Evolutionary conservation across 2,797 vertebrate species (phyloP).

Genomic region (Myotis daubentonii): DNA sequence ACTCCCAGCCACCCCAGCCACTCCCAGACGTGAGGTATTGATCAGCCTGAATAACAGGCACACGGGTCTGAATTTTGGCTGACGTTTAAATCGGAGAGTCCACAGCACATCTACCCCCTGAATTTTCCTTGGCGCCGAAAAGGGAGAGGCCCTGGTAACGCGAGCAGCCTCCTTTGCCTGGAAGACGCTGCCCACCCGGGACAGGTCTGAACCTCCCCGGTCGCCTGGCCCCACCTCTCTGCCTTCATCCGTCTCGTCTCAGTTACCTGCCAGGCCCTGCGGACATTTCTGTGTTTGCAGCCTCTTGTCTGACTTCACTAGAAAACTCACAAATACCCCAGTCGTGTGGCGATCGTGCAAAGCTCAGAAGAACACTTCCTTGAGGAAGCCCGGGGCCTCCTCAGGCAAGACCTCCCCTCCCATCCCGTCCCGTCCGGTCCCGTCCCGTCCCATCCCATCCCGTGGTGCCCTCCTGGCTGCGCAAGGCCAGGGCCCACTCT

Average conservation of each 20-base stretch:
- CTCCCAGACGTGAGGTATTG: background rate
- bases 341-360: background rate
- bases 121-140: background rate
- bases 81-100: background rate
- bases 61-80: background rate
- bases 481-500: background rate
- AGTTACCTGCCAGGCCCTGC: background rate
- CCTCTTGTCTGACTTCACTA: background rate
- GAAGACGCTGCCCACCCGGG: background rate
- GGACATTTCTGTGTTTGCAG: background rate
- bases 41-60: background rate
- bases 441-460: no score
- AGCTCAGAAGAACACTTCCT: no score
- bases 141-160: background rate
- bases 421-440: no score
- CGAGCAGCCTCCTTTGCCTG: background rate
- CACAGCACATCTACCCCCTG: background rate
- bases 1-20: background rate
- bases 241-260: fast-evolving
- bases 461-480: background rate
- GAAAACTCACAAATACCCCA: background rate
- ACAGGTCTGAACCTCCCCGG: fast-evolving
- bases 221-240: background rate
- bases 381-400: background rate
- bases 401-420: background rate